Percentiles rank a stretch among this genome's conserved stretches.
These are phyloP conservation scores for Carabus problematicus DNA, from an alignment of 2,888 invertebrate genomes.

Conservation along the genomic window DNA sequence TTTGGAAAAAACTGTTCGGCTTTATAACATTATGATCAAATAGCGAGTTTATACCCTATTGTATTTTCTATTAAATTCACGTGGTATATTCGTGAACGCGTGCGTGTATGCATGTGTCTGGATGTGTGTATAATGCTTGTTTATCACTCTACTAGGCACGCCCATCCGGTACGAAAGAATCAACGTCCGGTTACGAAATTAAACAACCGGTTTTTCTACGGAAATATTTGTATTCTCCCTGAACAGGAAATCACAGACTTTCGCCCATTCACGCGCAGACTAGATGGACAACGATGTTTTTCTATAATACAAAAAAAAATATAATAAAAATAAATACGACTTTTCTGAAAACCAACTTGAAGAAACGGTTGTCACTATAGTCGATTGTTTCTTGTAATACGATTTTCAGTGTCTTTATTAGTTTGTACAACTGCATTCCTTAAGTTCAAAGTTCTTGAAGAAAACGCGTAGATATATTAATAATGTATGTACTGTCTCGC, in stretches of 20 bases:
- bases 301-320: not conserved
- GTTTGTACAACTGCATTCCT: too few species aligned
- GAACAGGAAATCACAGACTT: not conserved
- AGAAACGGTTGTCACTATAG: too few species aligned
- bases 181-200: conserved; percentile 10
- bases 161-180: conserved; percentile 19
- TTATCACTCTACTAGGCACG: conserved; percentile 21
- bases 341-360: too few species aligned
- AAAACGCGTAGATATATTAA: too few species aligned
- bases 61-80: conserved; percentile 8
- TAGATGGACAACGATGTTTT: too few species aligned
- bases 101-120: not conserved
- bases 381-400: too few species aligned
- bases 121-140: not conserved
- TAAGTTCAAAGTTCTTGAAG: too few species aligned
- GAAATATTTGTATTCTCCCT: not conserved
- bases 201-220: conserved; percentile 9
- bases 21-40: not conserved
- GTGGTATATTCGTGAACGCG: too few species aligned
- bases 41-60: conserved; percentile 2
- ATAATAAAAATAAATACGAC: not conserved
- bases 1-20: not conserved
- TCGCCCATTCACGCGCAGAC: too few species aligned
- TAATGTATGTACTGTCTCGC: too few species aligned
- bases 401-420: too few species aligned